Evolutionary conservation across 2,888 invertebrate species (phyloP).

Genomic region (Matsumyia berberina): DNA sequence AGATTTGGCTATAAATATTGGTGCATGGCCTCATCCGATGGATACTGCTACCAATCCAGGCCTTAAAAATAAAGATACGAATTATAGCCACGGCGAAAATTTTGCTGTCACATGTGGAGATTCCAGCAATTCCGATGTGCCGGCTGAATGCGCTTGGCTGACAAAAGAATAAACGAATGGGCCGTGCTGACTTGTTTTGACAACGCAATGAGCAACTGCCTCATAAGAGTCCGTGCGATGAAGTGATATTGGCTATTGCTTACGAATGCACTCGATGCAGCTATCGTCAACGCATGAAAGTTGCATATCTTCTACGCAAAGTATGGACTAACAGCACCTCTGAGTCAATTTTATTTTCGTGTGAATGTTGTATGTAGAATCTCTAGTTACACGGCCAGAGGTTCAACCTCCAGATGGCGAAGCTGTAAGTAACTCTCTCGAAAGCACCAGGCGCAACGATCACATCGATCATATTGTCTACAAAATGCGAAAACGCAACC

Average conservation of each 20-base stretch:
- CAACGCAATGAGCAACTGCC: neutral
- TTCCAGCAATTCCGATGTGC: too few species aligned
- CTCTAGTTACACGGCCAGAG: too few species aligned
- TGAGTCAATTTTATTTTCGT: slow-evolving; percentile 22
- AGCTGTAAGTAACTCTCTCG: too few species aligned
- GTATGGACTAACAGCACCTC: slow-evolving; percentile 5
- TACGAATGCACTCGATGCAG: neutral
- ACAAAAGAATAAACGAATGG: too few species aligned
- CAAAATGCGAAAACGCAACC: slow-evolving; percentile 36
- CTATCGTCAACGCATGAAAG: neutral
- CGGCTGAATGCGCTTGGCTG: too few species aligned
- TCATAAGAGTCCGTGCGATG: neutral
- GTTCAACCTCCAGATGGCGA: slow-evolving; percentile 48
- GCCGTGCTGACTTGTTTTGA: neutral
- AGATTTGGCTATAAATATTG: slow-evolving; percentile 29
- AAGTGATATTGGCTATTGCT: neutral
- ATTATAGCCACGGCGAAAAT: too few species aligned
- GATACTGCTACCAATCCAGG: slow-evolving; percentile 17
- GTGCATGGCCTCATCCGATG: slow-evolving; percentile 12
- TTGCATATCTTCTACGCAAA: slow-evolving; percentile 1
- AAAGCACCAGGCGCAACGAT: slow-evolving; percentile 36
- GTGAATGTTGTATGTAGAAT: slow-evolving; percentile 17
- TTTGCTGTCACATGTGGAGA: slow-evolving; percentile 6
- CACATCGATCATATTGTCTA: slow-evolving; percentile 35
- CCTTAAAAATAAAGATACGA: too few species aligned